Base-by-base conservation (phyloP, 2,888 invertebrate species). In the Pseudococcus longispinus region DNA sequence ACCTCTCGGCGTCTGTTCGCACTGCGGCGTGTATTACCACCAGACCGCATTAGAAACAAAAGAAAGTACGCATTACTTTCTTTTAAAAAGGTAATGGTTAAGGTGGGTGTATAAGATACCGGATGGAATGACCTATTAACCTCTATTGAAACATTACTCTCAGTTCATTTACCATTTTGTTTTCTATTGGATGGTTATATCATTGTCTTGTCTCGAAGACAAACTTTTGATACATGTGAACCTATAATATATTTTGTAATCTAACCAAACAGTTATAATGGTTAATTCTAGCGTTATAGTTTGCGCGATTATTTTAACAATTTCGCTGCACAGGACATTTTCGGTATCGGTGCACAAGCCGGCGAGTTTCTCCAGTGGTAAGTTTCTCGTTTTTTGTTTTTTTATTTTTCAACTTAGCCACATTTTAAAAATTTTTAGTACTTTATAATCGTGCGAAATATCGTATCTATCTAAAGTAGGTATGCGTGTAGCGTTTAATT, bases 91-190 rank as follows among this genome's bases (percentile, higher is more conserved):
- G 85, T 65, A 70, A 70, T 44, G 65, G 70, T 65, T 42, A 65
- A 85, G 70, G 70, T 70, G 70, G 85, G 85, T 85, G 70, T 85
- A 85, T 85, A 42, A 85, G 65, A 85, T 85, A 85, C 85, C 85
- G 85, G 85, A 85, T 85, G 85, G 70, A 85, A 85, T 85, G 85
- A 85, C 85, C 85, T 70, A 85, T 85, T 85, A 85, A 85, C 85
- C 85, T 85, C 65, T 84, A 65, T 84, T 55, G 70, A 70, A 42
- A 65, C 85, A 32, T 65, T 84, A 84, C 84, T 84, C 60, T 84
- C 85, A 44, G 85, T 85, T 85, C 85, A 85, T 85, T 85, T 44
- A 70, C 42, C 85, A 85, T 85, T 85, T 85, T 85, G 85, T 85
- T 85, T 85, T 85, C 85, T 85, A 85, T 70, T 70, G 70, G 65